phyloP scores from a whole-genome alignment of 2,888 invertebrate genomes.

The Agrotis clavis region DNA sequence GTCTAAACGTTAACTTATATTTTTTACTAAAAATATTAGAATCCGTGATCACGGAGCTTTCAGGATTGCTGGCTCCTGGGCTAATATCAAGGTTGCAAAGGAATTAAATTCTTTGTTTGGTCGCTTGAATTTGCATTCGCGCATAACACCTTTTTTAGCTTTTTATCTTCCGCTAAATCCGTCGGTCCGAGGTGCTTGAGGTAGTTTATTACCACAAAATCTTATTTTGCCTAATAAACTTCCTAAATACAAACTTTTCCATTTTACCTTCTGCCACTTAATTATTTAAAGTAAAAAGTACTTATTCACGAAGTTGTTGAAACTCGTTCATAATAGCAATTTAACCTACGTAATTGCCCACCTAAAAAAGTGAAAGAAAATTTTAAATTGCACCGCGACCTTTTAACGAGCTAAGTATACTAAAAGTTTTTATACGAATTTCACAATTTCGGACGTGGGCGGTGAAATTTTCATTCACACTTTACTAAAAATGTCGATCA shows the following conservation, averaged over 20 bases:
- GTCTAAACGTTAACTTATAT: too few species aligned
- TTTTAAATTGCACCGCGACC: constrained; percentile 49
- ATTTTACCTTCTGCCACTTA: constrained; percentile 23
- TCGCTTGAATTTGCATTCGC: constrained; percentile 56
- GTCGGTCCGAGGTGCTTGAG: background rate
- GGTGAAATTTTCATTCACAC: constrained; percentile 46
- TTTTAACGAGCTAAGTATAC: constrained; percentile 29
- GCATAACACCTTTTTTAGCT: constrained; percentile 43
- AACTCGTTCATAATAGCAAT: constrained; percentile 53
- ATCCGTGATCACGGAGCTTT: too few species aligned
- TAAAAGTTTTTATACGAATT: constrained; percentile 47
- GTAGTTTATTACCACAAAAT: constrained; percentile 14
- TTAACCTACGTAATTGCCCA: constrained; percentile 51
- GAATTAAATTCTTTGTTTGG: constrained; percentile 63
- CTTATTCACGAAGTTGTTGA: constrained; percentile 39
- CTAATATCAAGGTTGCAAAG: constrained; percentile 56
- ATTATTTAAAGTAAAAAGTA: constrained; percentile 55
- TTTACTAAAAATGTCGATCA: constrained; percentile 37
- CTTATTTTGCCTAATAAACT: constrained; percentile 29
- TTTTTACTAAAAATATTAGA: too few species aligned
- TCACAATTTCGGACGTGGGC: constrained; percentile 31
- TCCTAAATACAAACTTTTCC: constrained; percentile 24
- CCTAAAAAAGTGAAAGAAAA: constrained; percentile 52
- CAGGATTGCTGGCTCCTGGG: too few species aligned
- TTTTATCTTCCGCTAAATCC: constrained; percentile 45